Evolutionary conservation across 1,140 invertebrate genomes (phyloP).

Genomic region (Lysiphlebus fabarum): DNA sequence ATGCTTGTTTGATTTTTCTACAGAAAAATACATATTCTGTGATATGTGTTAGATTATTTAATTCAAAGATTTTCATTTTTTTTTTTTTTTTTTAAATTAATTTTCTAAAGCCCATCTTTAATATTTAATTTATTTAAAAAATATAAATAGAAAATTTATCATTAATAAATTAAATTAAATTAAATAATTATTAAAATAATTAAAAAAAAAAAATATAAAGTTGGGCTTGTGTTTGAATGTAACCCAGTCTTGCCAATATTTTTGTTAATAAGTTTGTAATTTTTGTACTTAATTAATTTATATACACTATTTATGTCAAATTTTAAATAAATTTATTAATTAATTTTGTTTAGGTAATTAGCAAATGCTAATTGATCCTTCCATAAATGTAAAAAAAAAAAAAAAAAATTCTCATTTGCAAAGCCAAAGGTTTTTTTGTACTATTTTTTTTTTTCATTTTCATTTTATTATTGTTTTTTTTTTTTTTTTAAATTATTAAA

Average conservation of each 20-base stretch:
- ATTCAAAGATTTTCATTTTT: too few relatives aligned
- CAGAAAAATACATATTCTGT: conserved; percentile 48
- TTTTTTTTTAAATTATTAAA: background rate
- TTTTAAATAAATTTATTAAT: conserved; percentile 19
- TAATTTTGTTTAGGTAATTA: conserved; percentile 37
- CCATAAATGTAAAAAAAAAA: conserved; percentile 35
- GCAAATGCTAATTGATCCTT: conserved; percentile 47
- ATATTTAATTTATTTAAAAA: too few relatives aligned
- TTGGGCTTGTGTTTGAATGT: conserved; percentile 24
- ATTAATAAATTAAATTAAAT: background rate
- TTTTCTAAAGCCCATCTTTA: too few relatives aligned
- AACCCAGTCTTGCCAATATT: conserved; percentile 54
- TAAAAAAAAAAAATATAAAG: background rate
- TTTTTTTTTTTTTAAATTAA: too few relatives aligned
- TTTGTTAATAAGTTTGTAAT: conserved; percentile 56
- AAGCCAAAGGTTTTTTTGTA: conserved; percentile 25
- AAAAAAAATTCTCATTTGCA: conserved; percentile 30
- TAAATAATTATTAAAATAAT: background rate
- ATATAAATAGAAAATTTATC: too few relatives aligned
- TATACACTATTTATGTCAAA: conserved; percentile 51
- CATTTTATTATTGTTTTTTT: background rate
- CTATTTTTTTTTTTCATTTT: conserved; percentile 3
- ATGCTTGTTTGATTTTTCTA: conserved; percentile 32
- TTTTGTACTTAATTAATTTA: conserved; percentile 58
- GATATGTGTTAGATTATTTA: conserved; percentile 54